These are phyloP conservation scores for Zaprionus obscuricornis DNA, from an alignment of 2,888 invertebrate species.

Conservation along the genomic window DNA sequence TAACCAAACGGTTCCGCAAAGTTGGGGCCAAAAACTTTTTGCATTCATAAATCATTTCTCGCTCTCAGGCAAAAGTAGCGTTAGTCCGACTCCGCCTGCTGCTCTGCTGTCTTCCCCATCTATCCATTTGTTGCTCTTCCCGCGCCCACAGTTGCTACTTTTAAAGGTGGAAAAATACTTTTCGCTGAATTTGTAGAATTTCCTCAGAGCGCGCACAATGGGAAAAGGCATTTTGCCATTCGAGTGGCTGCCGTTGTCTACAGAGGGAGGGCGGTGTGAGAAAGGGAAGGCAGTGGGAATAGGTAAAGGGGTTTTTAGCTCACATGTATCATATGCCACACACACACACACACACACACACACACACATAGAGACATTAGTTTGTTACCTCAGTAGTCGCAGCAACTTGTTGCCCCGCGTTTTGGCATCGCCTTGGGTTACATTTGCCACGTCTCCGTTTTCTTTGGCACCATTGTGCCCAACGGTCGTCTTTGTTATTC, in stretches of 20 bases:
- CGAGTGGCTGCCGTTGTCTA: constrained; percentile 17
- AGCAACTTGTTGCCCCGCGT: too few relatives aligned
- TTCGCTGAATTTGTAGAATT: constrained; percentile 78
- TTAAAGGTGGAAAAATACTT: constrained; percentile 77
- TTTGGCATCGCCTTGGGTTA: too few relatives aligned
- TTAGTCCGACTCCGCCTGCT: not conserved
- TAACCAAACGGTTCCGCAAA: constrained; percentile 63
- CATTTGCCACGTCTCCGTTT: constrained; percentile 9
- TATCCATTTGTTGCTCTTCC: not conserved
- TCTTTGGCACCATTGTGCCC: too few relatives aligned
- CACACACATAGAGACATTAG: not conserved
- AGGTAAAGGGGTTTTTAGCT: not conserved
- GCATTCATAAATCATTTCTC: constrained; percentile 76
- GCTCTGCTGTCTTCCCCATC: not conserved
- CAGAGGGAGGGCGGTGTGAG: not conserved
- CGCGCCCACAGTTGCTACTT: constrained; percentile 28
- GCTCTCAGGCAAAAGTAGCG: constrained; percentile 42
- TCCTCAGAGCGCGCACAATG: constrained; percentile 13
- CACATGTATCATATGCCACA: constrained; percentile 33
- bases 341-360: constrained; percentile 9
- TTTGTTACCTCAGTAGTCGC: too few relatives aligned
- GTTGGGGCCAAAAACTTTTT: constrained; percentile 70
- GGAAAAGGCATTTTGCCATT: constrained; percentile 26
- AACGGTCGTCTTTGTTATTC: not conserved
- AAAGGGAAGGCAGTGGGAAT: not conserved